Percentiles rank a stretch among this genome's conserved stretches.
phyloP scores from a whole-genome alignment of 2,797 vertebrate species.

The Epinephelus coioides region DNA sequence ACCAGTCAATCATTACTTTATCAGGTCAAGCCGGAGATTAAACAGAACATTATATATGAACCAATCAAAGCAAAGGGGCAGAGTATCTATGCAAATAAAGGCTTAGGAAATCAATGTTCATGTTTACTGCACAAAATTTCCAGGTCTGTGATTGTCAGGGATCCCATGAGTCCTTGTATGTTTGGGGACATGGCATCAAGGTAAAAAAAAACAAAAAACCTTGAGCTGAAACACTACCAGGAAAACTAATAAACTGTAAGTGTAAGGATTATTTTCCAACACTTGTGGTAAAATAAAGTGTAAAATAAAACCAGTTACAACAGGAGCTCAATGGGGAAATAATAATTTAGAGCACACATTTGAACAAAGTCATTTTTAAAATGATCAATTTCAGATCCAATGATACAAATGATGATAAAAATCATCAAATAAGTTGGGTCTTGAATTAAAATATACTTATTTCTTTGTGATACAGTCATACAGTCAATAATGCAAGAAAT shows the following conservation, averaged over 20 bases:
- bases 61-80: constrained; percentile 17
- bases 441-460: not conserved
- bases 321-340: not conserved
- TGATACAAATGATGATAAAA: not conserved
- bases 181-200: constrained; percentile 18
- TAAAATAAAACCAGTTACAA: not conserved
- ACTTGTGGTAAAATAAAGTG: not conserved
- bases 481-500: constrained; percentile 2
- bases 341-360: not conserved
- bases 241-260: not conserved
- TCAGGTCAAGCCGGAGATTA: constrained; percentile 18
- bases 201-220: constrained; percentile 34
- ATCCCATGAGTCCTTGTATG: constrained; percentile 8
- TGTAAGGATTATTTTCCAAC: constrained; percentile 3
- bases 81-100: constrained; percentile 21
- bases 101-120: constrained; percentile 13
- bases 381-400: not conserved
- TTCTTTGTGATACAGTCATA: not conserved
- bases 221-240: not conserved
- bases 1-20: constrained; percentile 54
- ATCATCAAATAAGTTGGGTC: not conserved
- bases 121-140: constrained; percentile 20
- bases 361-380: not conserved
- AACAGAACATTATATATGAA: constrained; percentile 32
- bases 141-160: constrained; percentile 15